Evolutionary conservation across 2,797 vertebrate species (phyloP).

Genomic region (Mus spretus): DNA sequence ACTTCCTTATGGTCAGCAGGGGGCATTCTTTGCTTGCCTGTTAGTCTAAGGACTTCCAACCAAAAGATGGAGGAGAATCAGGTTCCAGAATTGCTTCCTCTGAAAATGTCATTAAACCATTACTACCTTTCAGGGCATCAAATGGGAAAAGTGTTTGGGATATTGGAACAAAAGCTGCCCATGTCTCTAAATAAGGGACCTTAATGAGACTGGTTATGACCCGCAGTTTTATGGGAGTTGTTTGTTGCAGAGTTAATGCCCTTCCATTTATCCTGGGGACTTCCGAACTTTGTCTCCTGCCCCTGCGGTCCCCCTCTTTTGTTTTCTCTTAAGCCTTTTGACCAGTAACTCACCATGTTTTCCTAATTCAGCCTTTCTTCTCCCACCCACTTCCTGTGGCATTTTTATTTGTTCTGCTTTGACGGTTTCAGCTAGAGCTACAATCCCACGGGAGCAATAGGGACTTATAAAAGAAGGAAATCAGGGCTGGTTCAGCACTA

Average conservation of each 20-base stretch:
- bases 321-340: constrained; percentile 85
- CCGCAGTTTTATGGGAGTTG: constrained; percentile 89
- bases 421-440: constrained; percentile 66
- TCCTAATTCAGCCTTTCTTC: constrained; percentile 82
- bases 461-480: constrained; percentile 71
- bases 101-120: constrained; percentile 89
- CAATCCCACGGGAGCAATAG: constrained; percentile 54
- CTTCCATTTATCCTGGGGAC: constrained; percentile 87
- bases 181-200: constrained; percentile 86
- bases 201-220: constrained; percentile 89
- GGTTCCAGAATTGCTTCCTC: constrained; percentile 89
- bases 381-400: constrained; percentile 66
- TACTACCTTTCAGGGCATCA: constrained; percentile 87
- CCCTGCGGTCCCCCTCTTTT: constrained; percentile 82
- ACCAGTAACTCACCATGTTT: constrained; percentile 82
- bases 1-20: constrained; percentile 84
- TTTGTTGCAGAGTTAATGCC: constrained; percentile 87
- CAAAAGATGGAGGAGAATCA: constrained; percentile 78
- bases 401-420: constrained; percentile 82
- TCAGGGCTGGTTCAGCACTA: constrained; percentile 41
- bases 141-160: constrained; percentile 87
- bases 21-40: constrained; percentile 84
- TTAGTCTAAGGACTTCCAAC: constrained; percentile 58
- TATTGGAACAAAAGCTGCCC: constrained; percentile 88
- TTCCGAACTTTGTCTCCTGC: constrained; percentile 87